A percentile compares a stretch with the other conserved stretches of the same genome.
Evolutionary conservation across 64 coral and sea anemone species (phyloP).

Genomic region (Catalaphyllia jardinei): DNA sequence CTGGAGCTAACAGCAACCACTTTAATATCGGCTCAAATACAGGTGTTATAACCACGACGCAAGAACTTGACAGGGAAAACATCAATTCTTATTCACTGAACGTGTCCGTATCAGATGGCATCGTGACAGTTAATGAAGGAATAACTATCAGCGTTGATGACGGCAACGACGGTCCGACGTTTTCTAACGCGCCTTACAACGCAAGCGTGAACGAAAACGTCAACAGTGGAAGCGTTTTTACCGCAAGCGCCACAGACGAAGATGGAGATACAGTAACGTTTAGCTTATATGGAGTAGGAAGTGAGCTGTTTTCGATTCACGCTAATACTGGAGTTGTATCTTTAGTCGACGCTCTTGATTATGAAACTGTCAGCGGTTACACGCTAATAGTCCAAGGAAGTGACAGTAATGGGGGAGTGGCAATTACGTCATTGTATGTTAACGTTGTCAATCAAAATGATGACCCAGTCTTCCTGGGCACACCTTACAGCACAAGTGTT

Average conservation of each 20-base stretch:
- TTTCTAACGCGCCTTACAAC: conserved; percentile 50
- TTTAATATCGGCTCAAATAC: conserved; percentile 48
- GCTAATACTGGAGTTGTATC: conserved; percentile 38
- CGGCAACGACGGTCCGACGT: conserved; percentile 45
- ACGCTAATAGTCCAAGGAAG: conserved; percentile 16
- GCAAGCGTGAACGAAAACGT: conserved; percentile 50
- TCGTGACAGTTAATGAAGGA: conserved; percentile 1
- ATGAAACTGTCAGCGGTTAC: conserved; percentile 30
- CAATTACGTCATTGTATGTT: conserved; percentile 48
- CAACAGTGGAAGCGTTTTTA: conserved; percentile 31
- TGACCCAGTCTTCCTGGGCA: conserved; percentile 12
- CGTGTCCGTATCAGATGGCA: conserved; percentile 49
- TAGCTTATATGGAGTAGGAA: conserved; percentile 41
- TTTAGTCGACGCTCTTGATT: conserved; percentile 8
- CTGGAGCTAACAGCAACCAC: conserved; percentile 33
- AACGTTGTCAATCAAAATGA: conserved; percentile 65
- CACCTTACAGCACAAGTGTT: conserved; percentile 32
- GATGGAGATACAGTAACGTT: conserved; percentile 35
- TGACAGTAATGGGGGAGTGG: conserved; percentile 29
- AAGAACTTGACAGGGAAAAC: conserved; percentile 46
- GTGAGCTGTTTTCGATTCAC: conserved; percentile 42
- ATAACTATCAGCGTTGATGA: conserved; percentile 40
- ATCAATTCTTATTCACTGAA: conserved; percentile 60
- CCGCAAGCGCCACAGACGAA: conserved; percentile 43
- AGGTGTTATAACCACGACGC: conserved; percentile 55